phyloP scores from a whole-genome alignment of 2,888 invertebrate genomes.

The Melinopterus prodromus region DNA sequence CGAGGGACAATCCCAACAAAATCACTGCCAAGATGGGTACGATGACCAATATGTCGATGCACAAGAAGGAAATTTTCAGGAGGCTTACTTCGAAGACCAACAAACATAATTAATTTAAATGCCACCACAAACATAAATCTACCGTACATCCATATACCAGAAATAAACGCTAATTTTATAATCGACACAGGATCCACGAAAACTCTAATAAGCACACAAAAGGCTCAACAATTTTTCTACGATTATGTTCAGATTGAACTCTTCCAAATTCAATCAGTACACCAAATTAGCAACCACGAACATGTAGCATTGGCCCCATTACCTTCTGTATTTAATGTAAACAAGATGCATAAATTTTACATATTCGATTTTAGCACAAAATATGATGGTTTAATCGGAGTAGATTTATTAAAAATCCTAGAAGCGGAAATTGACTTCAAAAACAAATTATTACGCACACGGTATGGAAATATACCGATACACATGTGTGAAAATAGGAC shows the following conservation, averaged over 20 bases:
- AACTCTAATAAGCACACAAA: conserved; percentile 15
- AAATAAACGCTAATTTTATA: not conserved
- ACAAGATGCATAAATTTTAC: not conserved
- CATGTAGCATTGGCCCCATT: conserved; percentile 5
- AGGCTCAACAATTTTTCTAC: not conserved
- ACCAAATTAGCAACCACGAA: conserved; percentile 6
- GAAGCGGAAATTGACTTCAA: conserved; percentile 5
- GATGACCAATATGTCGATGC: not conserved
- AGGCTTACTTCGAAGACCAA: not conserved
- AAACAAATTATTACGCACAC: not conserved
- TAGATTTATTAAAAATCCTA: not conserved
- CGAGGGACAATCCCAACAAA: not conserved
- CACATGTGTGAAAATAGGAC: conserved; percentile 5
- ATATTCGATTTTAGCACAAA: too few relatives aligned
- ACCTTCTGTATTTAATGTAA: not conserved
- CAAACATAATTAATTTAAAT: conserved; percentile 8
- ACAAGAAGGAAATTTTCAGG: not conserved
- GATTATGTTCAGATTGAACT: too few relatives aligned
- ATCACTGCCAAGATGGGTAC: not conserved
- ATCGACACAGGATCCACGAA: conserved; percentile 13
- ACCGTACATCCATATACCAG: not conserved
- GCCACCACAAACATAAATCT: not conserved
- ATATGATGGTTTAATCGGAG: not conserved
- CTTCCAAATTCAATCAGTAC: not conserved
- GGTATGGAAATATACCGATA: conserved; percentile 5